Evolutionary conservation across 2,888 invertebrate species (phyloP).

Genomic region (Malthinus flaveolus): DNA sequence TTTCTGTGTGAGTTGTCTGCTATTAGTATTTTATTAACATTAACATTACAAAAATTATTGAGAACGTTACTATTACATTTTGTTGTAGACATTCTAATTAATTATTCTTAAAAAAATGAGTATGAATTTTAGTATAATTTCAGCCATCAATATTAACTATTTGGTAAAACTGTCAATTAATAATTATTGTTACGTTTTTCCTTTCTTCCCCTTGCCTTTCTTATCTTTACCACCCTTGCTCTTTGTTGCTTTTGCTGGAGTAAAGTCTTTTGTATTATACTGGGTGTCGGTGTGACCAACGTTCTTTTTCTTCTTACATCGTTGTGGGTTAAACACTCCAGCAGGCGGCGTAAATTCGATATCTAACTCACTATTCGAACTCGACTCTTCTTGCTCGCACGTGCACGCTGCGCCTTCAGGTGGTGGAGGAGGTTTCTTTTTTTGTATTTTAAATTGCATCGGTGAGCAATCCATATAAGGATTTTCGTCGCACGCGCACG

Average conservation of each 20-base stretch:
- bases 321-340: constrained; percentile 65
- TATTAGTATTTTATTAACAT: too few relatives aligned
- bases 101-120: too few relatives aligned
- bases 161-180: neutral
- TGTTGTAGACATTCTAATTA: too few relatives aligned
- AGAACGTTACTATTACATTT: too few relatives aligned
- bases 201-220: constrained; percentile 34
- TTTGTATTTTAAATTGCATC: constrained; percentile 67
- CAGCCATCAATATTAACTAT: too few relatives aligned
- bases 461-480: constrained; percentile 72
- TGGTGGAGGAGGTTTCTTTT: constrained; percentile 56
- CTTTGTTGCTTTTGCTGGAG: constrained; percentile 39
- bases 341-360: constrained; percentile 74
- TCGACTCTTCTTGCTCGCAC: constrained; percentile 56
- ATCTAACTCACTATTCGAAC: constrained; percentile 68
- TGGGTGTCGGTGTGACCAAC: constrained; percentile 64
- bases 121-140: neutral
- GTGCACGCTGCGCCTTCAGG: constrained; percentile 49
- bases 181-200: constrained; percentile 1
- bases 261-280: constrained; percentile 62
- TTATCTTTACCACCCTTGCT: constrained; percentile 18
- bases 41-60: too few relatives aligned
- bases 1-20: too few relatives aligned
- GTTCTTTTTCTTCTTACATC: constrained; percentile 53
- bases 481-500: constrained; percentile 63